A percentile compares a stretch with the other conserved stretches of the same genome.
Evolutionary conservation across 2,113 vertebrate species (phyloP).

Genomic region (Tupaia chinensis): DNA sequence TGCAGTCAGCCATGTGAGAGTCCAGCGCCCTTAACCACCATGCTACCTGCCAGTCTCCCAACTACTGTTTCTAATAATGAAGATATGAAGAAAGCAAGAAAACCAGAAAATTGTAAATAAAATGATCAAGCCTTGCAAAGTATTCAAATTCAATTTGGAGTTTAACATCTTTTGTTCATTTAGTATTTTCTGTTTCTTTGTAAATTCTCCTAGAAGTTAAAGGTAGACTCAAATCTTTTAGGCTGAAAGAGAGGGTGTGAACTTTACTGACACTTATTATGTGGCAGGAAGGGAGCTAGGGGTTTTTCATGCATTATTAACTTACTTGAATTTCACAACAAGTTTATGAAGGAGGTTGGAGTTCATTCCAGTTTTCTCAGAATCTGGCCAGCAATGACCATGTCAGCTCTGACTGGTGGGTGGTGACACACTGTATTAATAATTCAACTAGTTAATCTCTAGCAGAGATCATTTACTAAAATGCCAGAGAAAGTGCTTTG

Average conservation of each 20-base stretch:
- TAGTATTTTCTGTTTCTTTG: conserved; percentile 46
- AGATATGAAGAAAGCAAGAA: not conserved
- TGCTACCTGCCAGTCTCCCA: no score
- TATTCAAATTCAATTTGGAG: not conserved
- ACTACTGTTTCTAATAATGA: not conserved
- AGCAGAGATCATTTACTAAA: conserved; percentile 46
- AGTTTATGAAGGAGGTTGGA: not conserved
- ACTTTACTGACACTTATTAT: not conserved
- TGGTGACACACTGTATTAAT: conserved; percentile 57
- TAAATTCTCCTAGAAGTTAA: conserved; percentile 31
- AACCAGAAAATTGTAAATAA: not conserved
- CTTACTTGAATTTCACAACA: conserved; percentile 64
- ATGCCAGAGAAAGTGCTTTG: conserved; percentile 15
- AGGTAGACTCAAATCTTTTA: conserved; percentile 18
- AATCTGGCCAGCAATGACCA: not conserved
- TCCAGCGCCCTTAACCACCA: no score
- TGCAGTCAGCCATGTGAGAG: no score
- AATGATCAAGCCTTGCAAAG: conserved; percentile 7
- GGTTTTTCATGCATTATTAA: conserved; percentile 55
- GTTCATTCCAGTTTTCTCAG: conserved; percentile 44
- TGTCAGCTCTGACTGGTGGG: not conserved
- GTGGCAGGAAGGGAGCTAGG: not conserved
- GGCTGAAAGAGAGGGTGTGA: not conserved
- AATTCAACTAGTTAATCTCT: conserved; percentile 62
- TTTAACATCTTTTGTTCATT: conserved; percentile 7